Evolutionary conservation across 1,140 invertebrate genomes (phyloP).

Genomic region (Brachionus rotundiformis): DNA sequence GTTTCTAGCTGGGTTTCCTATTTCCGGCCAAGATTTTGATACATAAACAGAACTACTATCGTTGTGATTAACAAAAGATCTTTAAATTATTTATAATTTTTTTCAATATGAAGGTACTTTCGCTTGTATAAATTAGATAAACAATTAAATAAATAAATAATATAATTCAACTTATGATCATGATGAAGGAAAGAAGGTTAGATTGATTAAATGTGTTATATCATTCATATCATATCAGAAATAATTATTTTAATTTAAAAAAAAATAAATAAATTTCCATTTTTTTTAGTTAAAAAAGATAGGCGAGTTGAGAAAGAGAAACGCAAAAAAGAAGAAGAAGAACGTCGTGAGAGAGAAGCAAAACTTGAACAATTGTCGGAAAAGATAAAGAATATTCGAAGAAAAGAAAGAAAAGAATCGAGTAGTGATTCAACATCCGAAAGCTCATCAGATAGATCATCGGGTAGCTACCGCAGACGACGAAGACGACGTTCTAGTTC

Average conservation of each 20-base stretch:
- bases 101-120: too few relatives aligned
- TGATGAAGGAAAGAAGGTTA: too few relatives aligned
- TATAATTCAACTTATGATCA: too few relatives aligned
- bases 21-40: too few relatives aligned
- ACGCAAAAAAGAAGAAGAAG: constrained; percentile 10
- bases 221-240: too few relatives aligned
- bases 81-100: too few relatives aligned
- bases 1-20: too few relatives aligned
- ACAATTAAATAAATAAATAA: too few relatives aligned
- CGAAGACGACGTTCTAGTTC: constrained; percentile 17
- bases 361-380: constrained; percentile 23
- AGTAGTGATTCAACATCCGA: neutral
- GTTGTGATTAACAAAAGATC: too few relatives aligned
- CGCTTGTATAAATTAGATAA: too few relatives aligned
- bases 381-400: constrained; percentile 20
- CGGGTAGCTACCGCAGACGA: neutral
- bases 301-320: constrained; percentile 37
- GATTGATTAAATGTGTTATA: too few relatives aligned
- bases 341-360: constrained; percentile 27
- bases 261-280: neutral
- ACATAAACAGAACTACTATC: too few relatives aligned
- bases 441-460: constrained; percentile 12
- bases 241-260: neutral
- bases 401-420: constrained; percentile 21
- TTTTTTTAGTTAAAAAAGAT: constrained; percentile 43